phyloP scores from a whole-genome alignment of 2,797 vertebrate genomes.

The Enteromius argenteus region DNA sequence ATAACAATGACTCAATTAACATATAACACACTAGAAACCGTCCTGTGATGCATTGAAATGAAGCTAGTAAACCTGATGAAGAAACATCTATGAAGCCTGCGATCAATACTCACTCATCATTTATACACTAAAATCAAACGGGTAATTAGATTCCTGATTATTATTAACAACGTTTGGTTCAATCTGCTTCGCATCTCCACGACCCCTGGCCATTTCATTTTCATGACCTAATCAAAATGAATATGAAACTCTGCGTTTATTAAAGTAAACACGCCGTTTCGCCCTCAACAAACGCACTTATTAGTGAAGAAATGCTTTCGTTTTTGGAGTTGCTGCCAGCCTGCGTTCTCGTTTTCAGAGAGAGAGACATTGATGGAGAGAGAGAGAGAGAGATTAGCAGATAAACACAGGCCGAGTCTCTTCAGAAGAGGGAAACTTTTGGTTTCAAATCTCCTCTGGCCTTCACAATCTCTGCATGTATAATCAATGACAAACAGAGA shows the following conservation, averaged over 20 bases:
- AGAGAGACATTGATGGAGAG: neutral
- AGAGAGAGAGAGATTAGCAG: neutral
- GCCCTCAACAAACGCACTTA: neutral
- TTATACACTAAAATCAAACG: conserved; percentile 47
- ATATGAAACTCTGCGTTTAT: conserved; percentile 10
- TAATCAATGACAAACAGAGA: conserved; percentile 57
- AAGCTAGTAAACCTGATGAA: neutral
- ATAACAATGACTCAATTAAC: neutral
- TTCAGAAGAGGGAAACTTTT: conserved; percentile 1
- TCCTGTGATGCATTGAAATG: neutral
- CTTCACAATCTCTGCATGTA: conserved; percentile 49
- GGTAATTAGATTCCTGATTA: conserved; percentile 52
- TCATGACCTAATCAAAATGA: conserved; percentile 35
- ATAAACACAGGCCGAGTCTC: conserved; percentile 28
- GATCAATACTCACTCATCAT: conserved; percentile 57
- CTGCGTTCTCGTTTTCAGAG: neutral
- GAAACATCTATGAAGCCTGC: neutral
- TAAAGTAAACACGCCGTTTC: neutral
- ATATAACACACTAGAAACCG: neutral
- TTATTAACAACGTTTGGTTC: conserved; percentile 47
- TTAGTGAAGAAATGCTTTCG: neutral
- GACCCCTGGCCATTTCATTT: conserved; percentile 24
- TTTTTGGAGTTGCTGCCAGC: neutral
- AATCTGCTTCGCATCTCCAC: conserved; percentile 10
- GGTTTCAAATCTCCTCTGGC: conserved; percentile 61